phyloP scores from a whole-genome alignment of 1,140 invertebrate species.

The Cylas formicarius region DNA sequence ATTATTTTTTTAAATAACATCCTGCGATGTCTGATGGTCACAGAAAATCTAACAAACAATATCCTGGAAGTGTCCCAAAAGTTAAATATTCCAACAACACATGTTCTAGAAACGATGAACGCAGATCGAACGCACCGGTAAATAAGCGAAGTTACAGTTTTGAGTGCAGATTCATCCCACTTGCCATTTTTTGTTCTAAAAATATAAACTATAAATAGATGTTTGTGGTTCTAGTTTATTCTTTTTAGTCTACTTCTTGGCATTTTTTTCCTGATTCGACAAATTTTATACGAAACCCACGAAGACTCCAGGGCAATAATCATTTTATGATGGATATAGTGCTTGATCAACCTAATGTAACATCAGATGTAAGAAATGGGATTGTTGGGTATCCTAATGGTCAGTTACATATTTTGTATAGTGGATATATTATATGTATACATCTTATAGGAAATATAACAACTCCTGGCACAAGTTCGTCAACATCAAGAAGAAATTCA shows the following conservation, averaged over 20 bases:
- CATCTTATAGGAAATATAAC: conserved; percentile 23
- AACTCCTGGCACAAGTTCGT: conserved; percentile 27
- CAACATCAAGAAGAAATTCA: conserved; percentile 35
- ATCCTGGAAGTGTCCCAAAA: conserved; percentile 41
- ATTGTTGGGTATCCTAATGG: conserved; percentile 14
- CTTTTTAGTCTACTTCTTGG: conserved; percentile 22
- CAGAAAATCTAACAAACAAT: conserved; percentile 34
- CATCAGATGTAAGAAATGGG: conserved; percentile 14
- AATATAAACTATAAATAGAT: conserved; percentile 27
- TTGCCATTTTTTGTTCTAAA: conserved; percentile 20
- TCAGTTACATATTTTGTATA: neutral
- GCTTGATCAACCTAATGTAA: conserved; percentile 15
- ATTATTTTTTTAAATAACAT: neutral
- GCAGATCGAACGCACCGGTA: conserved; percentile 3
- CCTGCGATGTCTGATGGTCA: conserved; percentile 35
- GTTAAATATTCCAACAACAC: conserved; percentile 39
- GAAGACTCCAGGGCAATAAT: conserved; percentile 22
- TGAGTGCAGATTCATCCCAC: conserved; percentile 10
- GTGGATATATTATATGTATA: conserved; percentile 1
- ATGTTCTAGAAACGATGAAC: conserved; percentile 10
- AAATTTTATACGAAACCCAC: conserved; percentile 21
- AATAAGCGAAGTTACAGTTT: conserved; percentile 8
- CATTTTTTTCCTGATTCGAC: conserved; percentile 17
- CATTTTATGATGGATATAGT: conserved; percentile 24
- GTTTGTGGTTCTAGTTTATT: conserved; percentile 16